Evolutionary conservation across 2,113 vertebrate species (phyloP).

Genomic region (Aythya baeri): DNA sequence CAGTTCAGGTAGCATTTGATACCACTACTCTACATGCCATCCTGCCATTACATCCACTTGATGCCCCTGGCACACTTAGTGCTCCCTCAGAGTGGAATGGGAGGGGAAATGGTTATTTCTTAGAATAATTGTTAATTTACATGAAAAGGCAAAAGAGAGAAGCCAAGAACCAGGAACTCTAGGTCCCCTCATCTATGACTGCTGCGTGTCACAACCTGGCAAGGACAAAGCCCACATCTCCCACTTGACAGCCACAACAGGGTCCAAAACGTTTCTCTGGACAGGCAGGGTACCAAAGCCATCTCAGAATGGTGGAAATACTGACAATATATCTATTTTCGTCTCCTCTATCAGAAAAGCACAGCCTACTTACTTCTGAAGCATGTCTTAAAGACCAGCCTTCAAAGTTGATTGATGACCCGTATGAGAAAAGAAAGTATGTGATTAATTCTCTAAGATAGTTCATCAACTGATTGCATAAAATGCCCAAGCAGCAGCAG

Average conservation of each 20-base stretch:
- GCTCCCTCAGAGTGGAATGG: neutral
- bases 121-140: neutral
- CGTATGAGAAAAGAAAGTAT: neutral
- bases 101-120: neutral
- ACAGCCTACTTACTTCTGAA: neutral
- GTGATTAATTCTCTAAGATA: conserved; percentile 16
- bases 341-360: neutral
- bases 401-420: neutral
- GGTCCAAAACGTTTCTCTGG: neutral
- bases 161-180: neutral
- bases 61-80: neutral
- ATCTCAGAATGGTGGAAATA: neutral
- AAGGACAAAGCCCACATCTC: neutral
- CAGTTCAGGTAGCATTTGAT: neutral
- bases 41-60: neutral
- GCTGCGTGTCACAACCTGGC: neutral
- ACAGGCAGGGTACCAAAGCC: neutral
- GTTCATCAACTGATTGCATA: neutral
- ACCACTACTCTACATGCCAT: neutral
- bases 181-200: neutral
- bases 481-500: neutral
- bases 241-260: neutral
- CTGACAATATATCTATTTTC: neutral
- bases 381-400: neutral
- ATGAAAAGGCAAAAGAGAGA: neutral